Conservation (phyloP, 2,888 invertebrate genomes). For the Sphaerophoria rueppellii region DNA sequence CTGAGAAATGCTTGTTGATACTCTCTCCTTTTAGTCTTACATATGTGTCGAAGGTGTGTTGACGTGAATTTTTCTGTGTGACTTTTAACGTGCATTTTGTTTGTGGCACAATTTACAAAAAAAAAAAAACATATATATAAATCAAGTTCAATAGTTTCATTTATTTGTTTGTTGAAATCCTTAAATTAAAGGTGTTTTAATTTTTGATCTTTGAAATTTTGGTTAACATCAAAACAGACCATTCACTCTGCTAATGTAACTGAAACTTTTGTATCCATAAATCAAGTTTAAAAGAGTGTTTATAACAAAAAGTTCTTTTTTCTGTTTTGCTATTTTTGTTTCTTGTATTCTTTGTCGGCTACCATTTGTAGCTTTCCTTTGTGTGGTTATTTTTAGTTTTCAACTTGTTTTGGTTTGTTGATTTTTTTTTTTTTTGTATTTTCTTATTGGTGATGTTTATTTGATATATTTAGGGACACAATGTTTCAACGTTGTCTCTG, state of each 20-base stretch:
- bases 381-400: slow-evolving; percentile 72
- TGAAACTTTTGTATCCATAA: background rate
- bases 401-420: slow-evolving; percentile 69
- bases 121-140: slow-evolving; percentile 11
- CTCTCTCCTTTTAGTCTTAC: slow-evolving; percentile 75
- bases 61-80: slow-evolving; percentile 71
- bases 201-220: background rate
- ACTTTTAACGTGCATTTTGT: slow-evolving; percentile 34
- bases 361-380: slow-evolving; percentile 70
- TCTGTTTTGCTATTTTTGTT: slow-evolving; percentile 51
- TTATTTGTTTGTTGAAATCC: background rate
- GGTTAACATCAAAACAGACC: background rate
- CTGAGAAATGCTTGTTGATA: slow-evolving; percentile 66
- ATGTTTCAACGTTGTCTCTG: too few relatives aligned
- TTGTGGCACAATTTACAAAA: slow-evolving; percentile 4
- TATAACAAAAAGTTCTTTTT: slow-evolving; percentile 3
- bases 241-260: background rate
- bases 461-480: background rate
- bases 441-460: background rate
- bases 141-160: slow-evolving; percentile 9
- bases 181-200: background rate
- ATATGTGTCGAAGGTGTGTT: slow-evolving; percentile 74
- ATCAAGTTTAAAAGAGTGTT: slow-evolving; percentile 24
- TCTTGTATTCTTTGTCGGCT: slow-evolving; percentile 48
- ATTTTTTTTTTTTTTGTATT: slow-evolving; percentile 20